Base-by-base conservation (phyloP, 2,797 vertebrate genomes). In the Synaphobranchus kaupii region DNA sequence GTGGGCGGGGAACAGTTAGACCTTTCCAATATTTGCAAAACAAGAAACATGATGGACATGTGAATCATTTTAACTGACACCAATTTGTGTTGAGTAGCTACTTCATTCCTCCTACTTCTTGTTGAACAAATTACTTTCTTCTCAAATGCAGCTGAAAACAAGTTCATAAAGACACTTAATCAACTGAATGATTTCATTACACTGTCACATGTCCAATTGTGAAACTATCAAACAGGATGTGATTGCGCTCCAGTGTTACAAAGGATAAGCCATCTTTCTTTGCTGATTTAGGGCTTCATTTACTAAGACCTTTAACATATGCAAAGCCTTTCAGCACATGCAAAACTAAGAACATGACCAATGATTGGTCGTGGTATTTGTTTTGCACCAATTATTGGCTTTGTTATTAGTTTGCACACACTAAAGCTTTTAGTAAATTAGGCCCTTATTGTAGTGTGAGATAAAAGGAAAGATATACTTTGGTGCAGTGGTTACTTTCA, bases 101-200 rank as follows among this genome's bases (percentile, higher is more conserved):
- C 20, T 39, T 8, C 10, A 71, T 71, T 71, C 25, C 28, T 28
- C 31, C 15, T 54, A 54, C 68, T 15, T 39, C 13, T 39, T 4
- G 28, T 34, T 4, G 13, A 13, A 73, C 68, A 73, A 73, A 73
- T 73, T 71, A 63, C 60, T n/a, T 63, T 22, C 60, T 63, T 1
- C 66, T 71, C 8, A 71, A 71, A 71, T 71, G 25, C 66, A 80
- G 76, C 4, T 47, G 34, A 10, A 22, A 80, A 44, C 39, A 44
- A 80, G 31, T 28, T 31, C 39, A 80, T 81, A 20, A 44, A 50
- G 2, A 1, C 44, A 82, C 34, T 82, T 48, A 4, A n/a, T 12
- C 8, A 52, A 48, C 25, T n/a, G 78, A 48, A 82, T 82, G n/a
- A 82, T 82, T 82, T 82, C 44, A 82, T 44, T 39, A 80, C 76